These are phyloP conservation scores for Sylvietta virens DNA, from an alignment of 2,113 vertebrate genomes.

Conservation along the genomic window DNA sequence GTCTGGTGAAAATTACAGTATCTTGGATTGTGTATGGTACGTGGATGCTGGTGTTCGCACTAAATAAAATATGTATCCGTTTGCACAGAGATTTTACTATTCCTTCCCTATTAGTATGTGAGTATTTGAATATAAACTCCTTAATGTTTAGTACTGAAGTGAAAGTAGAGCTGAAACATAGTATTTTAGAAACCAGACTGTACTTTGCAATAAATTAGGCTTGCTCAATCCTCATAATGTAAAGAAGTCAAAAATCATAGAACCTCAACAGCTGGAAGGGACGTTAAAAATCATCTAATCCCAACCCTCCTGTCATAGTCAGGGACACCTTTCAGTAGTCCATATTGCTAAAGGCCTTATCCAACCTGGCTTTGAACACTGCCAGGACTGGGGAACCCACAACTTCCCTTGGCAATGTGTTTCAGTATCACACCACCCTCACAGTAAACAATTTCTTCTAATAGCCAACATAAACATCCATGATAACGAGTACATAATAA, in stretches of 20 bases:
- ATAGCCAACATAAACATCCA: background rate
- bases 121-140: background rate
- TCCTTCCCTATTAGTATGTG: background rate
- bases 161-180: background rate
- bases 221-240: slow-evolving; percentile 44
- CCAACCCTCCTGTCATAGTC: too few relatives aligned
- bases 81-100: background rate
- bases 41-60: background rate
- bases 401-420: background rate
- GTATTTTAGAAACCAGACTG: background rate
- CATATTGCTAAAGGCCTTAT: background rate
- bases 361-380: background rate
- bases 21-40: background rate
- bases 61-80: background rate
- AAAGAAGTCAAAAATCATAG: background rate
- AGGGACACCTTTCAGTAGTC: background rate
- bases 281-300: background rate
- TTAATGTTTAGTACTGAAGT: background rate
- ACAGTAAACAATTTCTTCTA: background rate
- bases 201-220: slow-evolving; percentile 37
- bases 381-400: too few relatives aligned
- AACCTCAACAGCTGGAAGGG: background rate
- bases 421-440: background rate
- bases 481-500: slow-evolving; percentile 26
- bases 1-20: background rate